Evolutionary conservation across 2,888 invertebrate genomes (phyloP), one percentile per base, ranked within the genome.

Genomic region (Arenicola marina): DNA sequence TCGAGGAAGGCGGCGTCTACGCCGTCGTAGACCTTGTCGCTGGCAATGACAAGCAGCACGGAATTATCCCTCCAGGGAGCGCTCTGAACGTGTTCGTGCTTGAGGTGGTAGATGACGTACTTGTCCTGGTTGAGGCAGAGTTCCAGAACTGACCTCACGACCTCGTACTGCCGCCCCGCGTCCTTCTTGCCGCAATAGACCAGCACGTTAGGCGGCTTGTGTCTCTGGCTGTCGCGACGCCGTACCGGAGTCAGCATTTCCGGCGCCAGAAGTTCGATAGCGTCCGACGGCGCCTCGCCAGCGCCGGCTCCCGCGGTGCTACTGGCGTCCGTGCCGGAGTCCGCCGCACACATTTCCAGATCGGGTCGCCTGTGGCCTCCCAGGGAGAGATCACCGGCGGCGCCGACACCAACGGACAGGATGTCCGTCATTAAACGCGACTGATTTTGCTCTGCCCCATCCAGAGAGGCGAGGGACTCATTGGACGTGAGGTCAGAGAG

Each of bases 161-260:
- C 68, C 15, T 76, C 70, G 70, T 78, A 82, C 55, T 73, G 74
- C 56, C 76, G 59, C 15, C 63, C 61, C 0, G 78, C 72, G 62
- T 80, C 79, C 57, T 75, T 75, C 53, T 75, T 76, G 3, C 80
- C 81, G 57, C 76, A 76, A 68, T 80, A 82, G 0, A 82, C 69
- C 15, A 82, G 69, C n/a, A 82, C 73, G 66, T 82, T 82, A 1
- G 81, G 82, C 4, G 82, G 81, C 70, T 81, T 82, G 1, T 59
- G 51, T 28, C 32, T 51, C 26, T 24, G 38, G n/a, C 28, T 34
- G 26, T n/a, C 45, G 11, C 31, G 24, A 18, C 34, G 24, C 1
- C 18, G 48, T 33, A 51, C 45, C 3, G 68, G 68, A 38, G 63
- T 66, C 56, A 61, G 46, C 18, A 61, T 53, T 48, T 67, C 67